Conservation (phyloP, 2,113 vertebrate genomes). For the Hemichromis elongatus region DNA sequence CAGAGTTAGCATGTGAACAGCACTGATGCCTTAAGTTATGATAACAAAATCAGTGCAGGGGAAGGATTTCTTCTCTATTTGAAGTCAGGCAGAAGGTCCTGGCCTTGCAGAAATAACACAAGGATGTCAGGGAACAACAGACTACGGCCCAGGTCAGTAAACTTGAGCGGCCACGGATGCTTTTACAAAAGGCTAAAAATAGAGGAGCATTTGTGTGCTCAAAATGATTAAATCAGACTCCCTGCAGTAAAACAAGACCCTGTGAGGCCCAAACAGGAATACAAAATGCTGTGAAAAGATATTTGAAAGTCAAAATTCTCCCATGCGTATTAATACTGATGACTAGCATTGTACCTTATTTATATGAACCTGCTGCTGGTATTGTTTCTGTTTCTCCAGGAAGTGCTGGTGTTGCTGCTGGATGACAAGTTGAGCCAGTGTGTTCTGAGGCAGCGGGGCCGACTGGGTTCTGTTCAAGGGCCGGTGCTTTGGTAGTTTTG, state of each 20-base stretch:
- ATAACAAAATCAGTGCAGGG: conserved; percentile 71
- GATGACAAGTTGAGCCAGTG: conserved; percentile 94
- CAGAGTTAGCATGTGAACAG: conserved; percentile 63
- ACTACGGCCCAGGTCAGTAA: conserved; percentile 26
- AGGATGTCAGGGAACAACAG: conserved; percentile 44
- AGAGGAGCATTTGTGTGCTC: conserved; percentile 39
- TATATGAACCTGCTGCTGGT: conserved; percentile 95
- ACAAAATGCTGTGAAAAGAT: not conserved
- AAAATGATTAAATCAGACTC: conserved; percentile 53
- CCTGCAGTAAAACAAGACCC: conserved; percentile 30
- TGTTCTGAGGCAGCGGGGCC: conserved; percentile 93
- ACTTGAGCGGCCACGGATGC: conserved; percentile 29
- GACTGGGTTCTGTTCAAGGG: conserved; percentile 95
- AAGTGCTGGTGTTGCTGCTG: conserved; percentile 98
- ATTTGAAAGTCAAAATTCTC: conserved; percentile 35
- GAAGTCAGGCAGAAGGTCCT: conserved; percentile 54
- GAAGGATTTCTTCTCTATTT: conserved; percentile 61
- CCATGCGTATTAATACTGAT: conserved; percentile 15
- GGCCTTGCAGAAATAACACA: conserved; percentile 56
- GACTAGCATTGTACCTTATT: conserved; percentile 84
- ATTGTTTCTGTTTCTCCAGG: conserved; percentile 96
- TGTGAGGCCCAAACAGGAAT: conserved; percentile 3
- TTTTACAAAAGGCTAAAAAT: conserved; percentile 56
- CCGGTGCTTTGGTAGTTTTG: conserved; percentile 91
- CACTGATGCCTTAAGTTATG: conserved; percentile 66